Percentiles rank a stretch among this genome's conserved stretches.
These are phyloP conservation scores for Morpho achilles DNA, from an alignment of 2,888 invertebrate genomes.

Conservation along the genomic window DNA sequence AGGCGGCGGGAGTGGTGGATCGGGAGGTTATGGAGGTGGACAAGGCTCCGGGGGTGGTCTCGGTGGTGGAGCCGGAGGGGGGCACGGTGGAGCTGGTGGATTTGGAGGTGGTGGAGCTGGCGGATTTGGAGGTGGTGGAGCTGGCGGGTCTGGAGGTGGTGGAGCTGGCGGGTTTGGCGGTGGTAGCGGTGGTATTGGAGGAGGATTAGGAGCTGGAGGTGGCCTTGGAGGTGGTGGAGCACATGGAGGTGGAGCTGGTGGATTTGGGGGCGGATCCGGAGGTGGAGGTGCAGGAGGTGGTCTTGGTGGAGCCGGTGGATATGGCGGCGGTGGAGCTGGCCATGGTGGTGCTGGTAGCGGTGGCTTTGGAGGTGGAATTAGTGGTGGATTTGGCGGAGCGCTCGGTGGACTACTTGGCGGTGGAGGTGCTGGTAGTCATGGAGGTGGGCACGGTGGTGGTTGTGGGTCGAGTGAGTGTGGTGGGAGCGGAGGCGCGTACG, in stretches of 20 bases:
- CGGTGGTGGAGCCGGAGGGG: constrained; percentile 29
- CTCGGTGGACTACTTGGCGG: constrained; percentile 6
- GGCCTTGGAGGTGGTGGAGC: constrained; percentile 27
- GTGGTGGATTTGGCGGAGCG: constrained; percentile 25
- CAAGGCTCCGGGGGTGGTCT: constrained; percentile 20
- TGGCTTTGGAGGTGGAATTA: constrained; percentile 12
- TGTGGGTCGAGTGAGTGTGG: constrained; percentile 39
- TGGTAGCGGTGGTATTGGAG: constrained; percentile 20
- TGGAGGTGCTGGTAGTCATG: constrained; percentile 42
- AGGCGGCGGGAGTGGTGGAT: constrained; percentile 19
- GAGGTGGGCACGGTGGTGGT: constrained; percentile 36
- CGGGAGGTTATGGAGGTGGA: constrained; percentile 26
- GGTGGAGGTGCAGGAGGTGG: constrained; percentile 25
- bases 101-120: constrained; percentile 16
- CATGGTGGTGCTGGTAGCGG: constrained; percentile 18
- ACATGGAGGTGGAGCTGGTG: constrained; percentile 12
- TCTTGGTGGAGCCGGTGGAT: constrained; percentile 17
- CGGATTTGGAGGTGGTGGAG: background rate
- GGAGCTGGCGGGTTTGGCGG: constrained; percentile 14
- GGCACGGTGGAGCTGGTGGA: constrained; percentile 18
- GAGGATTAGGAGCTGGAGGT: constrained; percentile 17
- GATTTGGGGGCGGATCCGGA: constrained; percentile 18
- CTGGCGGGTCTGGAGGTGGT: constrained; percentile 7
- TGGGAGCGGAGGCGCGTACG: constrained; percentile 41
- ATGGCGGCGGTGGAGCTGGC: constrained; percentile 19